phyloP scores from a whole-genome alignment of 2,888 invertebrate genomes.

The Aradus depressus region DNA sequence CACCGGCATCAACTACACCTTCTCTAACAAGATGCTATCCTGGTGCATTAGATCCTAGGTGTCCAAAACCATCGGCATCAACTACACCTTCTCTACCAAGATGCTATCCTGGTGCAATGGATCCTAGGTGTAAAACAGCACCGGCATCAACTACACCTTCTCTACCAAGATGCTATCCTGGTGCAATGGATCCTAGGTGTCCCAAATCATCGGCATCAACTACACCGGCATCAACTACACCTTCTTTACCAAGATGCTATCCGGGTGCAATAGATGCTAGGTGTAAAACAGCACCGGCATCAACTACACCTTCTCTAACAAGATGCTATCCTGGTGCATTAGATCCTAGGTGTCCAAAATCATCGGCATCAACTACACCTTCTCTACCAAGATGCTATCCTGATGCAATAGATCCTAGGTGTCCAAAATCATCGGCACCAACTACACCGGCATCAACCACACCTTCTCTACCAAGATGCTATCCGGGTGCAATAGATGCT shows the following conservation, averaged over 20 bases:
- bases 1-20: slow-evolving; percentile 24
- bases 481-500: slow-evolving; percentile 32
- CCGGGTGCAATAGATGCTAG: slow-evolving; percentile 32
- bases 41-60: slow-evolving; percentile 37
- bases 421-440: slow-evolving; percentile 12
- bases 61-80: slow-evolving; percentile 33
- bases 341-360: slow-evolving; percentile 31
- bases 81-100: slow-evolving; percentile 32
- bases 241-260: slow-evolving; percentile 28
- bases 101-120: slow-evolving; percentile 35
- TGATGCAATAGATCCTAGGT: slow-evolving; percentile 32
- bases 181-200: slow-evolving; percentile 26
- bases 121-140: slow-evolving; percentile 32
- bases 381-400: slow-evolving; percentile 24
- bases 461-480: slow-evolving; percentile 27
- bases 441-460: slow-evolving; percentile 13
- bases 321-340: slow-evolving; percentile 23
- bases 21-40: slow-evolving; percentile 33
- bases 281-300: slow-evolving; percentile 28
- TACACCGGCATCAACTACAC: slow-evolving; percentile 16
- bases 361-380: slow-evolving; percentile 37
- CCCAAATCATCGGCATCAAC: slow-evolving; percentile 12
- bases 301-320: slow-evolving; percentile 19
- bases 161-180: slow-evolving; percentile 24
- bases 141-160: slow-evolving; percentile 17